A percentile compares a stretch with the other conserved stretches of the same genome.
Conservation (phyloP, 2,797 vertebrate genomes). For the Loris lydekkerianus region DNA sequence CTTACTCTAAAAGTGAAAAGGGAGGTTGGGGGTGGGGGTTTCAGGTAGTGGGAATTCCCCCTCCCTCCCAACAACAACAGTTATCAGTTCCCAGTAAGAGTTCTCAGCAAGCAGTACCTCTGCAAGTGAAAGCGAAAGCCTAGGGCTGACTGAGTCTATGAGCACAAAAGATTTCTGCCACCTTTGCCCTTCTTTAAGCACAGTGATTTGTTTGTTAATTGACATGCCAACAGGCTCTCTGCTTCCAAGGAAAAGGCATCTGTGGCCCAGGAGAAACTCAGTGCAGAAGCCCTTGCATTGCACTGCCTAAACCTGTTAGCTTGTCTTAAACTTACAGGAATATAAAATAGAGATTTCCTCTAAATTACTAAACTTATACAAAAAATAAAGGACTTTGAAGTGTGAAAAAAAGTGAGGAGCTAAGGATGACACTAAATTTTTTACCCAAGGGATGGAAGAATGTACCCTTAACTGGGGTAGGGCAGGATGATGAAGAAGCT, state of each 20-base stretch:
- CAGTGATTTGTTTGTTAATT: constrained; percentile 53
- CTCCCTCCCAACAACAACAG: background rate
- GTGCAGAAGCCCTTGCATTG: background rate
- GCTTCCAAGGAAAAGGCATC: constrained; percentile 52
- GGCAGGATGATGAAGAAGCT: background rate
- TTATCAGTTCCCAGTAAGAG: background rate
- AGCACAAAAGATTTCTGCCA: background rate
- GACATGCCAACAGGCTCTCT: constrained; percentile 47
- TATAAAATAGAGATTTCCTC: constrained; percentile 25
- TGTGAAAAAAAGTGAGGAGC: background rate
- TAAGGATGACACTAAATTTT: background rate
- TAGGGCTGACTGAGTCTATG: background rate
- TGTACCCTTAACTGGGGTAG: background rate
- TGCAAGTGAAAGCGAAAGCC: constrained; percentile 68
- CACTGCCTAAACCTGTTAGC: background rate
- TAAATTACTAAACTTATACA: background rate
- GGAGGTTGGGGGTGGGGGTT: background rate
- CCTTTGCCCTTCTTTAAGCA: constrained; percentile 69
- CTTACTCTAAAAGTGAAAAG: background rate
- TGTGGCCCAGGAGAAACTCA: background rate
- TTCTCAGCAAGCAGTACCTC: background rate
- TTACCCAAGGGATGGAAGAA: background rate
- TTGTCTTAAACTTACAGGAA: background rate
- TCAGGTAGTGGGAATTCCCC: background rate
- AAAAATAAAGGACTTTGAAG: constrained; percentile 27